Evolutionary conservation across 2,888 invertebrate species (phyloP), one percentile per base, ranked within the genome.

Genomic region (Mongoloraphidia duomilia): DNA sequence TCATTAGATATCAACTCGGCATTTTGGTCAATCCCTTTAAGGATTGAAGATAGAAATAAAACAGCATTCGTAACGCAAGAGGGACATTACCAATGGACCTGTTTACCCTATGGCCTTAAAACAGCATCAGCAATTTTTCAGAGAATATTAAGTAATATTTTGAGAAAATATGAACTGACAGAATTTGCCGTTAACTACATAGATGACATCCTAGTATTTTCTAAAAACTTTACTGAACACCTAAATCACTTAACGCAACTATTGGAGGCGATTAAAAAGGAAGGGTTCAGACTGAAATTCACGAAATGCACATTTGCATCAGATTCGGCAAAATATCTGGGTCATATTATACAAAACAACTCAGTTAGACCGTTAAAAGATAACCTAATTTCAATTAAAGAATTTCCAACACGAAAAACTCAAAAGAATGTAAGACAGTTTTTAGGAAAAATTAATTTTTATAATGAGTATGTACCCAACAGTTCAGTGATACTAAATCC

Each of bases 1-100:
- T 61, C 57, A 5, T 37, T 64, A 0, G 63, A 64, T 41, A 59
- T 63, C 47, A 64, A 64, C 50, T 62, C 61, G 9, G 64, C 62
- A 35, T 65, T 65, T 54, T 65, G 64, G 62, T 61, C 61, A 12
- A 63, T 64, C 8, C 61, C 62, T 1, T 46, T 61, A 42, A 45
- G 53, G 50, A 53, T 61, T 37, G 47, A 56, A 56, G 62, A 63
- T 41, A 57, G 57, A 56, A 34, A n/a, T n/a, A 64, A 64, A 50
- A 61, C 60, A 6, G 62, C 46, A 44, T 64, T 63, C 56, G 57
- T 60, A 9, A 59, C 58, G 10, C 58, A 58, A 44, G 57, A 60
- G n/a, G 56, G 55, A 0, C 60, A 60, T 43, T 59, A 47, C 36
- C 58, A 63, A 49, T 63, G 62, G 61, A 62, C 59, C 0, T 61